Evolutionary conservation across 2,888 invertebrate genomes (phyloP).

Genomic region (Drosophila mercatorum): DNA sequence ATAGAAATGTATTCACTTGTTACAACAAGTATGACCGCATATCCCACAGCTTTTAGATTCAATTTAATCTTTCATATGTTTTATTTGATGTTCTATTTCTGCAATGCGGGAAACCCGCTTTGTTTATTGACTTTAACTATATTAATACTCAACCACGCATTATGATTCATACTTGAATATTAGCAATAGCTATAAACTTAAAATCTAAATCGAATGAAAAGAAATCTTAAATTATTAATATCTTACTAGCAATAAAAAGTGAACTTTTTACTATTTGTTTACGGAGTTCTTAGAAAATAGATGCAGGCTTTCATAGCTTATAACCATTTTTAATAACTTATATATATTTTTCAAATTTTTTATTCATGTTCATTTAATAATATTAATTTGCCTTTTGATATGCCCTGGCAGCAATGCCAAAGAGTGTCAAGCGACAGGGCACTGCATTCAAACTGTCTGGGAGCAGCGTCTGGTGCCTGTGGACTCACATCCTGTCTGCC

Average conservation of each 20-base stretch:
- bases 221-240: no score
- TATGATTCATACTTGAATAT: no score
- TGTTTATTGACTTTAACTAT: neutral
- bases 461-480: constrained; percentile 6
- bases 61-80: neutral
- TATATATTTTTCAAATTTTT: neutral
- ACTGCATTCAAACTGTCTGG: constrained; percentile 15
- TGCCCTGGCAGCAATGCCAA: constrained; percentile 19
- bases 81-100: neutral
- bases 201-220: no score
- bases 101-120: neutral
- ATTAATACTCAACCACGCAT: neutral
- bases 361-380: neutral
- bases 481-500: neutral
- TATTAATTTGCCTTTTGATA: neutral
- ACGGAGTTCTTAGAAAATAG: no score
- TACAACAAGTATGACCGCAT: no score
- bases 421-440: constrained; percentile 1
- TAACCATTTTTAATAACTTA: no score
- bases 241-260: no score
- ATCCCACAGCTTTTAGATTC: neutral
- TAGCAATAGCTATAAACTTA: no score
- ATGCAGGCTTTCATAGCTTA: no score
- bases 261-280: no score
- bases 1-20: no score